Evolutionary conservation across 2,113 vertebrate genomes (phyloP).

Genomic region (Rhinichthys klamathensis): DNA sequence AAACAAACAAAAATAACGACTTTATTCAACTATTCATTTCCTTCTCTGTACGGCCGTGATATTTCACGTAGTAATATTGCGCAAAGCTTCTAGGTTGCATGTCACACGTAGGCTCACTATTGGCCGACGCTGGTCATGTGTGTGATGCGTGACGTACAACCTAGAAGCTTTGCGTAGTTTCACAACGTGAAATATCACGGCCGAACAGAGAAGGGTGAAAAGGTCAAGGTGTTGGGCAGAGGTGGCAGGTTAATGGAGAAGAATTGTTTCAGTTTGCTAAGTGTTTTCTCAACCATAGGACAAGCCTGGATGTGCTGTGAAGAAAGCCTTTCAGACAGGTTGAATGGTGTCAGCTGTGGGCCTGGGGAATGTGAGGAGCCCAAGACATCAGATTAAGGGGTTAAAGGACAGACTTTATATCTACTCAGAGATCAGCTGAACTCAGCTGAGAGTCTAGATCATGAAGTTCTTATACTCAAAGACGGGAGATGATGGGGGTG

Average conservation of each 20-base stretch:
- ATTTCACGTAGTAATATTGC: too few relatives aligned
- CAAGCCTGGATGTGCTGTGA: conserved; percentile 21
- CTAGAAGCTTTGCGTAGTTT: too few relatives aligned
- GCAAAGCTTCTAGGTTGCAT: too few relatives aligned
- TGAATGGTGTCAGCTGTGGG: neutral
- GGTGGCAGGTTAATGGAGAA: conserved; percentile 57
- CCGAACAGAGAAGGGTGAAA: too few relatives aligned
- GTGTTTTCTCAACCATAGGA: conserved; percentile 28
- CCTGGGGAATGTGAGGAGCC: neutral
- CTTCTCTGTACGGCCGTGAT: too few relatives aligned
- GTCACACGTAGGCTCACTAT: too few relatives aligned
- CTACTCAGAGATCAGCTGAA: neutral
- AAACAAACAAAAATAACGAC: too few relatives aligned
- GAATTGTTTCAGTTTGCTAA: conserved; percentile 55
- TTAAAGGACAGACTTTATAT: neutral
- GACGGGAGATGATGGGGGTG: neutral
- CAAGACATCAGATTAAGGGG: neutral
- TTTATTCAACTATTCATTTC: too few relatives aligned
- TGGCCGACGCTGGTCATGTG: too few relatives aligned
- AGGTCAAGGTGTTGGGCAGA: conserved; percentile 15
- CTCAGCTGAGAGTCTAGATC: neutral
- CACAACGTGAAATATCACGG: too few relatives aligned
- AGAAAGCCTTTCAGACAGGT: conserved; percentile 47
- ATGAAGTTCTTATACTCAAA: neutral
- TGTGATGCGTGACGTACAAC: too few relatives aligned